Percentiles rank a stretch among this genome's conserved stretches.
phyloP scores from a whole-genome alignment of 1,140 invertebrate genomes.

The Nephila pilipes region DNA sequence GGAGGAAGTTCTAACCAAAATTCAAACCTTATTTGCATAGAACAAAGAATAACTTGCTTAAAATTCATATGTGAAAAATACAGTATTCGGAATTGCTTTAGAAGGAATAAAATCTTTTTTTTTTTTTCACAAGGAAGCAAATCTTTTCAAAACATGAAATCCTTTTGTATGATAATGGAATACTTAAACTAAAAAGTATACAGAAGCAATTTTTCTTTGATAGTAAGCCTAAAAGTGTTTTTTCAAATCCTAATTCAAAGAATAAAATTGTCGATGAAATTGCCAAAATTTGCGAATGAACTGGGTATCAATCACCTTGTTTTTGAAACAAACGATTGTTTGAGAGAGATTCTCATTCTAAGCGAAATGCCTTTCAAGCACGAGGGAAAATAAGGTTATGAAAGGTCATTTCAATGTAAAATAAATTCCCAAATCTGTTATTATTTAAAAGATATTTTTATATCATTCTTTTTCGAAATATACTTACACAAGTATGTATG shows the following conservation, averaged over 20 bases:
- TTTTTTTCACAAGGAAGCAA: neutral
- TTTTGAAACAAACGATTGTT: neutral
- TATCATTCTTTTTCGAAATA: too few species aligned
- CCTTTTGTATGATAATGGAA: neutral
- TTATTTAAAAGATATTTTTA: neutral
- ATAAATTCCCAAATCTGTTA: neutral
- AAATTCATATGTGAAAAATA: neutral
- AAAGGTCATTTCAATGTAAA: neutral
- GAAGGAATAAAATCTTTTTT: neutral
- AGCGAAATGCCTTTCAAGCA: neutral
- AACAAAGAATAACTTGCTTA: neutral
- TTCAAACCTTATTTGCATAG: neutral
- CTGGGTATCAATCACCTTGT: neutral
- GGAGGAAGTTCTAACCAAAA: neutral
- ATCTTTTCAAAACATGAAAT: neutral
- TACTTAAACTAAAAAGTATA: neutral
- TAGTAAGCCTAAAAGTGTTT: neutral
- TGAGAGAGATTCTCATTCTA: neutral
- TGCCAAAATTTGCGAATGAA: neutral
- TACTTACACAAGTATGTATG: too few species aligned
- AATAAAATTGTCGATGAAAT: neutral
- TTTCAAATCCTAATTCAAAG: neutral
- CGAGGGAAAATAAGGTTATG: neutral
- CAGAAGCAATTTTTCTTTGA: neutral
- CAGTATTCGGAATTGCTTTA: neutral